Evolutionary conservation across 2,797 vertebrate species (phyloP).

Genomic region (Poeciliopsis presidionis): DNA sequence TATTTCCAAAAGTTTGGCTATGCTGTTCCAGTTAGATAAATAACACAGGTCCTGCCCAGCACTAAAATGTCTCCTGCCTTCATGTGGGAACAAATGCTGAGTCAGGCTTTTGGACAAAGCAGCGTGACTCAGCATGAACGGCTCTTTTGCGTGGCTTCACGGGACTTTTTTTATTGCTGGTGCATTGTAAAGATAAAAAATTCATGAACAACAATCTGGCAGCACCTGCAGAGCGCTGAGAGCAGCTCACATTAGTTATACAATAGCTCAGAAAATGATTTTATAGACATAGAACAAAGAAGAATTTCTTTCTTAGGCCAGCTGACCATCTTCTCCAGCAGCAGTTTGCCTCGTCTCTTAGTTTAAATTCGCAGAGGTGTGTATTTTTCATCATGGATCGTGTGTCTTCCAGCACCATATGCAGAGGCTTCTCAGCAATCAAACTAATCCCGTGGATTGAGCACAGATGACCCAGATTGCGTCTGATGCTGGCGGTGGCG

Average conservation of each 20-base stretch:
- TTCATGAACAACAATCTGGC: not conserved
- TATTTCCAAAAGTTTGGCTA: not conserved
- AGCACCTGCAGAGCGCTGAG: not conserved
- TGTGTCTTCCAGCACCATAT: conserved; percentile 14
- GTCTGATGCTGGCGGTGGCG: not conserved
- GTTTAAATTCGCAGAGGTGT: not conserved
- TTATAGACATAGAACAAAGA: not conserved
- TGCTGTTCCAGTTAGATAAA: not conserved
- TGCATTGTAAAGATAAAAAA: not conserved
- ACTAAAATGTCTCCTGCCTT: not conserved
- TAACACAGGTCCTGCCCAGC: not conserved
- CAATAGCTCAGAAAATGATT: not conserved
- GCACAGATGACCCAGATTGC: conserved; percentile 53
- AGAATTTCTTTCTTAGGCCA: not conserved
- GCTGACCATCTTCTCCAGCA: not conserved
- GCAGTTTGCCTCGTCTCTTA: not conserved
- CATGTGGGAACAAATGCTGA: not conserved
- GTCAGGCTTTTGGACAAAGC: not conserved
- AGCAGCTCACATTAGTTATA: not conserved
- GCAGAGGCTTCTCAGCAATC: conserved; percentile 19
- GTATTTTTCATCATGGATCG: not conserved
- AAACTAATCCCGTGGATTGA: conserved; percentile 58
- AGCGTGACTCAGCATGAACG: not conserved
- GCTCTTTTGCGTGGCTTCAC: not conserved
- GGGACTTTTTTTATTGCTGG: not conserved